Evolutionary conservation across 2,797 vertebrate genomes (phyloP).

Genomic region (Pseudocheirus occidentalis): DNA sequence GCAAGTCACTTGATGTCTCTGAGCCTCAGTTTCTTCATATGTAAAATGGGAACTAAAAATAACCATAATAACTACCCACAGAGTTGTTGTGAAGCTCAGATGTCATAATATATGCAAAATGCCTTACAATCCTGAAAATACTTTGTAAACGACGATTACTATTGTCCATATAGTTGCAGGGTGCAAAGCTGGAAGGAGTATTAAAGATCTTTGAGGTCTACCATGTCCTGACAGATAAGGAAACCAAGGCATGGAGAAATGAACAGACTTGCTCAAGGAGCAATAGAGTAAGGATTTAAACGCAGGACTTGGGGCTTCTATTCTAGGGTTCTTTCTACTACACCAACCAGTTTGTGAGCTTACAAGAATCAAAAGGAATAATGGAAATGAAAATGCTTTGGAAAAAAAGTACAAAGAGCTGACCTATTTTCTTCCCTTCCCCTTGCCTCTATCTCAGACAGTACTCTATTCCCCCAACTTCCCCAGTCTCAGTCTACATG

Average conservation of each 20-base stretch:
- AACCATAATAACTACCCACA: background rate
- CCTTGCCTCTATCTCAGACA: background rate
- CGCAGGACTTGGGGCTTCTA: background rate
- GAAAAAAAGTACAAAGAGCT: background rate
- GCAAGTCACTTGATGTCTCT: no score
- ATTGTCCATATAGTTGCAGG: background rate
- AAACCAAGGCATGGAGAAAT: slow-evolving; percentile 5
- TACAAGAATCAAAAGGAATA: background rate
- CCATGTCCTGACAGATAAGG: background rate
- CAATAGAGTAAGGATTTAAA: background rate
- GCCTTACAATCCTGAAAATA: background rate
- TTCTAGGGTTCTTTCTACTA: background rate
- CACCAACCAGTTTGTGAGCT: background rate
- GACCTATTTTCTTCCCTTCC: background rate
- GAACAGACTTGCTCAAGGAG: background rate
- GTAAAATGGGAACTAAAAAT: background rate
- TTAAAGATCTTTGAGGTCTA: background rate
- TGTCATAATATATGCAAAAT: background rate
- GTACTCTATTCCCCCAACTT: background rate
- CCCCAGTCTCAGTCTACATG: background rate
- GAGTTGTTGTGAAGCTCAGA: background rate
- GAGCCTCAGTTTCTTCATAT: background rate
- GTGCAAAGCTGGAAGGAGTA: background rate
- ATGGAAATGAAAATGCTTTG: background rate
- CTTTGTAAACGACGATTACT: background rate